phyloP scores from a whole-genome alignment of 92 coral and sea anemone species.

The Umimayanthus chanpuru region DNA sequence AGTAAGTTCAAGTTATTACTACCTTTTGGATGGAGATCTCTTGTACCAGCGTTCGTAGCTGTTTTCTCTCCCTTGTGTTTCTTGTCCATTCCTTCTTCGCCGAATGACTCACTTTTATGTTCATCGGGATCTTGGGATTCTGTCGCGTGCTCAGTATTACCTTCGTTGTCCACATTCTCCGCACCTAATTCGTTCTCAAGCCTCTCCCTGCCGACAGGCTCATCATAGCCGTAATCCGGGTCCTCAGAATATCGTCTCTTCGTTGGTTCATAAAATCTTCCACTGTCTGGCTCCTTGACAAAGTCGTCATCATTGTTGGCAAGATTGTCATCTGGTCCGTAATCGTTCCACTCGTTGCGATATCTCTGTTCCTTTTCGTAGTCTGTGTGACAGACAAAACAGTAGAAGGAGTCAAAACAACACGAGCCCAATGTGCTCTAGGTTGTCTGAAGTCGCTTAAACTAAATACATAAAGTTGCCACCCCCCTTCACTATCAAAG shows the following conservation, averaged over 20 bases:
- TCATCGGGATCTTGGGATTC: constrained; percentile 11
- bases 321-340: background rate
- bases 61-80: background rate
- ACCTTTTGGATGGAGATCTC: constrained; percentile 25
- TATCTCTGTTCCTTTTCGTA: constrained; percentile 21
- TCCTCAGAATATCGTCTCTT: constrained; percentile 7
- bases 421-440: background rate
- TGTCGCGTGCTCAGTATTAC: background rate
- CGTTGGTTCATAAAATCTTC: background rate
- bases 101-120: background rate
- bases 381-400: background rate
- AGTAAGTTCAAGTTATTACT: background rate
- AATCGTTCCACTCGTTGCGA: constrained; percentile 30
- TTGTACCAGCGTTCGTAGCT: background rate
- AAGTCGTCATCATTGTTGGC: background rate
- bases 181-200: background rate
- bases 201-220: background rate
- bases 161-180: background rate
- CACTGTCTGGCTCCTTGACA: background rate
- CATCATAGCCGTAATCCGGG: constrained; percentile 26
- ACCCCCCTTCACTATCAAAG: too few species aligned
- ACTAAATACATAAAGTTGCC: too few species aligned
- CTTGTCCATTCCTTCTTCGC: background rate
- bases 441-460: too few species aligned
- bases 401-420: background rate